Percentiles rank a stretch among this genome's conserved stretches.
phyloP scores from a whole-genome alignment of 2,113 vertebrate species.

The Channa argus region DNA sequence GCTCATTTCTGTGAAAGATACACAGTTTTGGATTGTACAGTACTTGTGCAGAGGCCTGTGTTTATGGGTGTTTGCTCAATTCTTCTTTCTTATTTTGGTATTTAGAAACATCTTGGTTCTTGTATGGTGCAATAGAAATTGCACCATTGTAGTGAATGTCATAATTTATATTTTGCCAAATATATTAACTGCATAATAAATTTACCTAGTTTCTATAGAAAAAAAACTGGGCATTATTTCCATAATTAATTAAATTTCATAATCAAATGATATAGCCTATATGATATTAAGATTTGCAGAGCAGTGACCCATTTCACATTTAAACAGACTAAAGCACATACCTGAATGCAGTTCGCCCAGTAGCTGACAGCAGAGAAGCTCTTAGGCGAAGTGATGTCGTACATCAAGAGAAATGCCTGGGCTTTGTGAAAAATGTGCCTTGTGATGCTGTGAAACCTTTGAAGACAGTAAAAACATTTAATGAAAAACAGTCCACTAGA shows the following conservation, averaged over 20 bases:
- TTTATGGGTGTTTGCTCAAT: no score
- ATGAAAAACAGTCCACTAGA: not conserved
- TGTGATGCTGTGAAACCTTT: constrained; percentile 92
- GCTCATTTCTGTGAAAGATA: no score
- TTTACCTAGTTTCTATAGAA: no score
- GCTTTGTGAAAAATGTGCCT: constrained; percentile 91
- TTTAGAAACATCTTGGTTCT: no score
- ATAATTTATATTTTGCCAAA: not conserved
- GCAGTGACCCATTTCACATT: not conserved
- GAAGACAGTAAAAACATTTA: not conserved
- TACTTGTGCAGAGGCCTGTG: no score
- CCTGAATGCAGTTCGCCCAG: constrained; percentile 91
- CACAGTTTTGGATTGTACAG: no score
- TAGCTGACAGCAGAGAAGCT: constrained; percentile 87
- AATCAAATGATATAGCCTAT: no score
- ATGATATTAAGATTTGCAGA: not conserved
- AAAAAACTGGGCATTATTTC: no score
- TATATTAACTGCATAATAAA: not conserved
- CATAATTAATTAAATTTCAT: no score
- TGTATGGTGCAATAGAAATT: not conserved
- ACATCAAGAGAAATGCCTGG: constrained; percentile 92
- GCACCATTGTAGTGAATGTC: no score
- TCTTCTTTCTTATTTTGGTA: no score
- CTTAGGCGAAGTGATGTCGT: constrained; percentile 87
- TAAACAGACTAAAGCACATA: constrained; percentile 55